Evolutionary conservation across 2,113 vertebrate genomes (phyloP).

Genomic region (Athene noctua): DNA sequence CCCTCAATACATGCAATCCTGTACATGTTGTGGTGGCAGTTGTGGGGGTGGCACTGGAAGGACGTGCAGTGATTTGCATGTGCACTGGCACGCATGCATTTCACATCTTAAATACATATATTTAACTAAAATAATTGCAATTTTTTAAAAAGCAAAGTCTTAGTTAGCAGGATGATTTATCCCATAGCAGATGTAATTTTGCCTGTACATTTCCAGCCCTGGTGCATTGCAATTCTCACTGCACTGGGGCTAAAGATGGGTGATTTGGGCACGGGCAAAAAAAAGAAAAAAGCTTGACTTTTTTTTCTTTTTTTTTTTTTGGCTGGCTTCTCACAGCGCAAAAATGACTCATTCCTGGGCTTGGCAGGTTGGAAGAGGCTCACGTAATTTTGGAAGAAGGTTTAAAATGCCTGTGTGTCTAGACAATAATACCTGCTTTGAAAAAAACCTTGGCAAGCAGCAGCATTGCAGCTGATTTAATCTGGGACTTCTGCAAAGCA

Average conservation of each 20-base stretch:
- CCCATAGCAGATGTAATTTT: rapidly evolving
- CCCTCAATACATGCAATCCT: background rate
- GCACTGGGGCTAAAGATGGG: rapidly evolving
- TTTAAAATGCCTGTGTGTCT: background rate
- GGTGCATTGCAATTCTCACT: rapidly evolving
- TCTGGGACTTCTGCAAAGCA: background rate
- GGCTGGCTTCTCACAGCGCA: rapidly evolving
- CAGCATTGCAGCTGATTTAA: background rate
- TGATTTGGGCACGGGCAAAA: background rate
- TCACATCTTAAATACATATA: rapidly evolving
- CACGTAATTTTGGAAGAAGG: background rate
- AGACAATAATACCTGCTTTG: background rate
- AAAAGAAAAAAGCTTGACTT: no score
- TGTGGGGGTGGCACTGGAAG: background rate
- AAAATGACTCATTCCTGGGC: background rate
- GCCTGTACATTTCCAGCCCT: background rate
- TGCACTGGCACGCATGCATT: rapidly evolving
- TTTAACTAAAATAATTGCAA: rapidly evolving
- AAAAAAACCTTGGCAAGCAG: background rate
- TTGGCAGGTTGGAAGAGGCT: background rate
- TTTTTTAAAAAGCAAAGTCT: rapidly evolving
- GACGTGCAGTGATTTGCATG: background rate
- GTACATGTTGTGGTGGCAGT: rapidly evolving
- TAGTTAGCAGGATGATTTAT: background rate
- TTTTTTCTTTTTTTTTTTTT: background rate